These are phyloP conservation scores for Syngnathus scovelli DNA, from an alignment of 2,113 vertebrate genomes.

Conservation along the genomic window DNA sequence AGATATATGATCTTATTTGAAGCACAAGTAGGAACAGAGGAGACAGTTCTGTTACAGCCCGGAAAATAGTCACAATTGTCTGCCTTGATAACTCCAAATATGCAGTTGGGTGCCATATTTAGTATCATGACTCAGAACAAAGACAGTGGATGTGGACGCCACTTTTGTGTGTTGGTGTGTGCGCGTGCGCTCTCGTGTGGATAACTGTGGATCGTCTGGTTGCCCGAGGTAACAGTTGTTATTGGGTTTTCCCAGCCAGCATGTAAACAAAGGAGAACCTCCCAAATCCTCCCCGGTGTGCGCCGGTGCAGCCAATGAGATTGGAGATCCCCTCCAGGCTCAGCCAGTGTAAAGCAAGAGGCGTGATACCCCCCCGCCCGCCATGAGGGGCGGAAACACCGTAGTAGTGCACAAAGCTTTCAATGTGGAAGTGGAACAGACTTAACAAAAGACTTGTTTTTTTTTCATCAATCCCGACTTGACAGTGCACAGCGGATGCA, in stretches of 20 bases:
- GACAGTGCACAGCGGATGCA: slow-evolving; percentile 20
- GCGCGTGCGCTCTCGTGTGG: slow-evolving; percentile 15
- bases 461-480: slow-evolving; percentile 17
- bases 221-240: slow-evolving; percentile 66
- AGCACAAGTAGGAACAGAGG: slow-evolving; percentile 19
- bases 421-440: slow-evolving; percentile 50
- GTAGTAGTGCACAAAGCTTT: slow-evolving; percentile 64
- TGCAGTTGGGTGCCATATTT: slow-evolving; percentile 7
- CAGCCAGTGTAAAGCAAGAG: slow-evolving; percentile 47
- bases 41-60: slow-evolving; percentile 12
- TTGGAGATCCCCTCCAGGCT: slow-evolving; percentile 40
- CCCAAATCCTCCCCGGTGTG: slow-evolving; percentile 45
- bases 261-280: slow-evolving; percentile 70
- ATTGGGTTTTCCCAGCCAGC: slow-evolving; percentile 54
- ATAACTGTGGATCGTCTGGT: slow-evolving; percentile 43
- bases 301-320: slow-evolving; percentile 49
- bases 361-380: slow-evolving; percentile 26
- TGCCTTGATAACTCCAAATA: slow-evolving; percentile 20
- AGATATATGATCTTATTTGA: slow-evolving; percentile 43
- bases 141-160: slow-evolving; percentile 13
- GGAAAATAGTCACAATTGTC: slow-evolving; percentile 23
- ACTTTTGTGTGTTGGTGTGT: background rate
- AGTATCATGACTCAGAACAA: slow-evolving; percentile 27
- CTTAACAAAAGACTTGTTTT: slow-evolving; percentile 53
- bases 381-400: slow-evolving; percentile 25